These are phyloP conservation scores for Pelodiscus sinensis DNA, from an alignment of 2,113 vertebrate species.

Conservation along the genomic window DNA sequence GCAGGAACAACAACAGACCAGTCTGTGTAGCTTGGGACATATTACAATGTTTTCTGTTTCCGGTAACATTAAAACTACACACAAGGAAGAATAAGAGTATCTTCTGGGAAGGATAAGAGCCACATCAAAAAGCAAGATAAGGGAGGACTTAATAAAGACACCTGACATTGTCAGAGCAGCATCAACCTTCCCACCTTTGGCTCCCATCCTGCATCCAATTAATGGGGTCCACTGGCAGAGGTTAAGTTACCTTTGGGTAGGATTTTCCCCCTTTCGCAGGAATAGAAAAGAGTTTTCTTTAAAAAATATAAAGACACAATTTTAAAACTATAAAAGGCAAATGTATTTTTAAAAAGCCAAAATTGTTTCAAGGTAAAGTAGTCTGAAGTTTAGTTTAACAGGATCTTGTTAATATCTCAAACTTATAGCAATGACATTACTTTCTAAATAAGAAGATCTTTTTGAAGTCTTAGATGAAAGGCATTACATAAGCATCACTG, in stretches of 20 bases:
- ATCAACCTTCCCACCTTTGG: not conserved
- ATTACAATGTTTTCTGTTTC: not conserved
- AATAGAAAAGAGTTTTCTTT: not conserved
- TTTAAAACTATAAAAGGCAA: not conserved
- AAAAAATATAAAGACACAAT: not conserved
- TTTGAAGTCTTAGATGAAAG: fast-evolving
- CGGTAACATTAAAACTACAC: not conserved
- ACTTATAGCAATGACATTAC: not conserved
- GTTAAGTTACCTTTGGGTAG: not conserved
- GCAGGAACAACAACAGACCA: not conserved
- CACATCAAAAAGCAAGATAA: not conserved
- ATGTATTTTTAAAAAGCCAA: not conserved
- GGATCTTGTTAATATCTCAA: not conserved
- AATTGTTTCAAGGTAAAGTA: fast-evolving
- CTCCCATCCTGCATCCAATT: not conserved
- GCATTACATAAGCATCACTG: not conserved
- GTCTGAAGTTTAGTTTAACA: not conserved
- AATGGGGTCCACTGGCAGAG: not conserved
- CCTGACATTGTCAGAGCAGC: not conserved
- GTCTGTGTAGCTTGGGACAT: not conserved
- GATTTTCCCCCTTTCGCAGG: fast-evolving
- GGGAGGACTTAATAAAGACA: not conserved
- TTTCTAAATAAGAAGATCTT: not conserved
- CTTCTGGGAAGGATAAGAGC: not conserved
- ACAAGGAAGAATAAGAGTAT: not conserved